Evolutionary conservation across 2,113 vertebrate species (phyloP).

Genomic region (Corvus cornix): DNA sequence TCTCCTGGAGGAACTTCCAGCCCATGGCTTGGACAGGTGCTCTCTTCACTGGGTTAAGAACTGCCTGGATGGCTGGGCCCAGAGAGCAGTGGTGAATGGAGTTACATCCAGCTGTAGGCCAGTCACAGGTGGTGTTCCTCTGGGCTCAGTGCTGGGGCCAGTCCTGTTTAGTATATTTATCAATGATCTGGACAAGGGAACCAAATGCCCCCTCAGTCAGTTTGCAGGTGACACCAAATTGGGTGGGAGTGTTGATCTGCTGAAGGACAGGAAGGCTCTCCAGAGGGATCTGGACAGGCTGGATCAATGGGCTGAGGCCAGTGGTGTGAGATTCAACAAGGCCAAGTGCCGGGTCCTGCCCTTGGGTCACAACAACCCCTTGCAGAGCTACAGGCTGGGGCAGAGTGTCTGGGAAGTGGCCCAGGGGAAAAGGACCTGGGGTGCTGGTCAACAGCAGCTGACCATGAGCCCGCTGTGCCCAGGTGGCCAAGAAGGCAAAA

Average conservation of each 20-base stretch:
- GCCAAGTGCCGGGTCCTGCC: rapidly evolving
- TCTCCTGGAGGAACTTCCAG: not conserved
- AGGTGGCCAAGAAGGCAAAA: not conserved
- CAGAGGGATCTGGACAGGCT: not conserved
- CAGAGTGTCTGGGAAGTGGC: not conserved
- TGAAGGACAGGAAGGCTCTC: not conserved
- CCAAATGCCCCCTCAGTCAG: not conserved
- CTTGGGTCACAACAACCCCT: not conserved
- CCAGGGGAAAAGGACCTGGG: not conserved
- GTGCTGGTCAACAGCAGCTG: not conserved
- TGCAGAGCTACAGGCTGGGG: rapidly evolving
- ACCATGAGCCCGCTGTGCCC: not conserved
- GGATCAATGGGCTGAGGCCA: not conserved
- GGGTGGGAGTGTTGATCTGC: not conserved
- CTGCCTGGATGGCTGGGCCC: not conserved
- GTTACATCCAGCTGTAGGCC: not conserved
- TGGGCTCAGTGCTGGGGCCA: not conserved
- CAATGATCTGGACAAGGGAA: rapidly evolving
- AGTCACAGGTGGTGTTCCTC: rapidly evolving
- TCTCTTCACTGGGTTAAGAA: not conserved
- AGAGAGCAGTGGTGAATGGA: not conserved
- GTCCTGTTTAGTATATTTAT: not conserved
- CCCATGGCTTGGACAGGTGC: no score
- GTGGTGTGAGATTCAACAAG: not conserved
- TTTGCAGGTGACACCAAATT: no score